A percentile compares a stretch with the other conserved stretches of the same genome.
phyloP scores from a whole-genome alignment of 2,113 vertebrate species.

The Trematocara unimaculatum region DNA sequence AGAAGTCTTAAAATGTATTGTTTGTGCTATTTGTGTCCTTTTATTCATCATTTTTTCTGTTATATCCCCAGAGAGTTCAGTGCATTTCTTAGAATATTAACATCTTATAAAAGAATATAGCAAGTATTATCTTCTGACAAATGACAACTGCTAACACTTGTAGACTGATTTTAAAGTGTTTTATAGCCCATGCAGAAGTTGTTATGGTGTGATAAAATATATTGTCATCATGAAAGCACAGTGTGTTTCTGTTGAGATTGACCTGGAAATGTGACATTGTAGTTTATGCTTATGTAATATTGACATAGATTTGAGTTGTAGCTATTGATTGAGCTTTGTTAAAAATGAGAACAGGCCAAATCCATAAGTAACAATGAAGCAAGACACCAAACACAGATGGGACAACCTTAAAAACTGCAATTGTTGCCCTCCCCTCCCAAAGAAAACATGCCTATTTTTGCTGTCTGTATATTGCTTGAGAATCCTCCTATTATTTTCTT shows the following conservation, averaged over 20 bases:
- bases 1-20: conserved; percentile 59
- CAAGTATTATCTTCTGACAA: conserved; percentile 56
- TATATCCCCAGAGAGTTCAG: conserved; percentile 1
- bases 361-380: not conserved
- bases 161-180: conserved; percentile 16
- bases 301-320: not conserved
- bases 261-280: conserved; percentile 66
- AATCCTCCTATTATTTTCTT: conserved; percentile 77
- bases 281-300: conserved; percentile 20
- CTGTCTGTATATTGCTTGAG: conserved; percentile 46
- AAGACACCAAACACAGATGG: not conserved
- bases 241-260: conserved; percentile 54
- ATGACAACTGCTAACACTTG: conserved; percentile 17
- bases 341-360: conserved; percentile 3
- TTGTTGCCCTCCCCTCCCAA: not conserved
- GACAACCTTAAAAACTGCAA: not conserved
- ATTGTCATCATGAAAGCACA: conserved; percentile 73
- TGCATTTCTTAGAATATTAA: conserved; percentile 69
- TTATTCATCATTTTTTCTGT: conserved; percentile 9
- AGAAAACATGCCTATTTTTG: not conserved
- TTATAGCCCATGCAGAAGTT: conserved; percentile 39
- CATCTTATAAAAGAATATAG: conserved; percentile 69
- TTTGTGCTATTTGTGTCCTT: not conserved
- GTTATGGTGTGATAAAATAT: conserved; percentile 1
- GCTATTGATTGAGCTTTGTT: not conserved